Evolutionary conservation across 2,888 invertebrate genomes (phyloP).

Genomic region (Thyatira batis): DNA sequence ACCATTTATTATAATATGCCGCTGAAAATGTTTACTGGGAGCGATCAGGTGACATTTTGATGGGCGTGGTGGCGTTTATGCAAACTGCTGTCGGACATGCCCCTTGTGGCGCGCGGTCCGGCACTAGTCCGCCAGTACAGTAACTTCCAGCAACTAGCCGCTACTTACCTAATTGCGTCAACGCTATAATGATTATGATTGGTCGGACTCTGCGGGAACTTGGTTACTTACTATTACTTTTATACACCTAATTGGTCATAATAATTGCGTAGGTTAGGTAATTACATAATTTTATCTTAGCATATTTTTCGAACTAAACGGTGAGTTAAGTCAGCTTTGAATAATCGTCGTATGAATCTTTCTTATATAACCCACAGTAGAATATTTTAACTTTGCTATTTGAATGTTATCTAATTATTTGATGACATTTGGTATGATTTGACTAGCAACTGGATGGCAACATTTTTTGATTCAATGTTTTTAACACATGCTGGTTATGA

Average conservation of each 20-base stretch:
- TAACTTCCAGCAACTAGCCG: conserved; percentile 46
- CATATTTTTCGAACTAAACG: too few species aligned
- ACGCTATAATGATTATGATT: conserved; percentile 60
- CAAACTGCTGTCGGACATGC: conserved; percentile 40
- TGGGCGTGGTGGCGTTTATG: conserved; percentile 67
- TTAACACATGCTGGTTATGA: too few species aligned
- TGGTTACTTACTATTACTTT: conserved; percentile 10
- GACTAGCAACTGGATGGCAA: too few species aligned
- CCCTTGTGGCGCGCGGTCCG: conserved; percentile 24
- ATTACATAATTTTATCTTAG: too few species aligned
- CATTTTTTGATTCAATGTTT: too few species aligned
- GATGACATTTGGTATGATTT: too few species aligned
- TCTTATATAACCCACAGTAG: too few species aligned
- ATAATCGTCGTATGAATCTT: too few species aligned
- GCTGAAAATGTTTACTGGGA: conserved; percentile 33
- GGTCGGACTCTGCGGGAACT: conserved; percentile 25
- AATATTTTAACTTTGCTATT: too few species aligned
- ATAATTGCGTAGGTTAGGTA: background rate
- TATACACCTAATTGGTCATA: background rate
- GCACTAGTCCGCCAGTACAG: conserved; percentile 18
- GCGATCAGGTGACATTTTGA: conserved; percentile 47
- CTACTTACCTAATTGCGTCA: conserved; percentile 64
- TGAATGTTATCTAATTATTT: too few species aligned
- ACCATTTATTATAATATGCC: conserved; percentile 37
- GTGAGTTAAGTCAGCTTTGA: too few species aligned